Evolutionary conservation across 2,113 vertebrate genomes (phyloP), one percentile per base, ranked within the genome.

Genomic region (Ictidomys tridecemlineatus): DNA sequence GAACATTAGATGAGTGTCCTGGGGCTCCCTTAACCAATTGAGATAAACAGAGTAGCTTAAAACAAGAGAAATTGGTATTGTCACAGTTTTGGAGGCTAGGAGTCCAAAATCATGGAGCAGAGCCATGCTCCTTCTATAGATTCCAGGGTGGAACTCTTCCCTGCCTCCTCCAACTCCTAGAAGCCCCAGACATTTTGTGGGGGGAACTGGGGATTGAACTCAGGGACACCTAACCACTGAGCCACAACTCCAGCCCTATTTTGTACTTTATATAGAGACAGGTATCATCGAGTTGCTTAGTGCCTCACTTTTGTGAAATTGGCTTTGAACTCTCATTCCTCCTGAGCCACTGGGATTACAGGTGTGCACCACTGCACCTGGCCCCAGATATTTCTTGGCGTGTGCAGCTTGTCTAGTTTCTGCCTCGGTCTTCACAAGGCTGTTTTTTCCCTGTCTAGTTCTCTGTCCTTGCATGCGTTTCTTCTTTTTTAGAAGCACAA

Each of bases 371-470:
- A 53, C 51, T 14, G 3, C 14, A 14, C 51, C 51, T 53, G 51
- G 51, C 51, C 51, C 51, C 14, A 53, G 51, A 53, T 16, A 53
- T 67, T 72, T 58, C 39, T n/a, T 22, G 42, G 24, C 48, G 76
- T n/a, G 5, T 14, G 9, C 32, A 74, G 2, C 16, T 0, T 1
- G 16, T 45, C 30, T 32, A 56, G 0, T 56, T 22, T 74, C 37
- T 61, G 10, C 72, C 37, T 37, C 69, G 6, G 0, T 3, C n/a
- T 22, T 13, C n/a, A 17, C 1, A 0, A 13, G 24, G 69, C 65
- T 3, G 0, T 63, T 45, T 58, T 79, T 34, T 82, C 39, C 65
- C 1, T 12, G 11, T 39, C 56, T 42, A 37, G 34, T 37, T 28
- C 24, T 76, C 16, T 77, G 53, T 53, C 61, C 48, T 37, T 37